These are phyloP conservation scores for Arvicola amphibius DNA, from an alignment of 2,797 vertebrate genomes.

Conservation along the genomic window DNA sequence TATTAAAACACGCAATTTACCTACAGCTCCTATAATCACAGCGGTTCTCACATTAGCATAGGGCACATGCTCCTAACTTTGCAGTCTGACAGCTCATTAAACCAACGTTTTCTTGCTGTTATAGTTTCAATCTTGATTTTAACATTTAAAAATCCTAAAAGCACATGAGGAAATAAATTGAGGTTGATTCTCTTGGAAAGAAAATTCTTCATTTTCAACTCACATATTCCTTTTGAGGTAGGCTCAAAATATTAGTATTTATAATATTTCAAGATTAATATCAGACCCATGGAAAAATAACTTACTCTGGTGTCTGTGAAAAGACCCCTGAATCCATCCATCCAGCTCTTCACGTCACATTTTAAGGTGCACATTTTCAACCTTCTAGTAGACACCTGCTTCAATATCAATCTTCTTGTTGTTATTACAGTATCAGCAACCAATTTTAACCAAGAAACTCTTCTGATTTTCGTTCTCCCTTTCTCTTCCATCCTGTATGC, in stretches of 20 bases:
- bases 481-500: background rate
- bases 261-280: slow-evolving; percentile 47
- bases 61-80: background rate
- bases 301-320: background rate
- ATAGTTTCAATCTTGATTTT: slow-evolving; percentile 66
- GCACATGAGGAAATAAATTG: slow-evolving; percentile 29
- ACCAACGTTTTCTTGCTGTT: slow-evolving; percentile 23
- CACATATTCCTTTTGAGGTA: slow-evolving; percentile 43
- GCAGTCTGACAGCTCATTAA: background rate
- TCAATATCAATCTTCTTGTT: background rate
- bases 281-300: slow-evolving; percentile 54
- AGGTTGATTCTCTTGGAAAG: slow-evolving; percentile 11
- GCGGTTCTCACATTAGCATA: background rate
- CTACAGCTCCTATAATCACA: slow-evolving; percentile 41
- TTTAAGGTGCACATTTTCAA: background rate
- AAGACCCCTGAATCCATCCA: slow-evolving; percentile 26
- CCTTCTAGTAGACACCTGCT: background rate
- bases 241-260: slow-evolving; percentile 57
- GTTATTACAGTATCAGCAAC: background rate
- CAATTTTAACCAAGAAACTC: slow-evolving; percentile 5
- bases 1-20: slow-evolving; percentile 68
- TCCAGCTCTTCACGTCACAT: slow-evolving; percentile 6
- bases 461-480: background rate
- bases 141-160: slow-evolving; percentile 47
- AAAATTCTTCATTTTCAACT: slow-evolving; percentile 39